Evolutionary conservation across 2,888 invertebrate species (phyloP).

Genomic region (Taphrorychus bicolor): DNA sequence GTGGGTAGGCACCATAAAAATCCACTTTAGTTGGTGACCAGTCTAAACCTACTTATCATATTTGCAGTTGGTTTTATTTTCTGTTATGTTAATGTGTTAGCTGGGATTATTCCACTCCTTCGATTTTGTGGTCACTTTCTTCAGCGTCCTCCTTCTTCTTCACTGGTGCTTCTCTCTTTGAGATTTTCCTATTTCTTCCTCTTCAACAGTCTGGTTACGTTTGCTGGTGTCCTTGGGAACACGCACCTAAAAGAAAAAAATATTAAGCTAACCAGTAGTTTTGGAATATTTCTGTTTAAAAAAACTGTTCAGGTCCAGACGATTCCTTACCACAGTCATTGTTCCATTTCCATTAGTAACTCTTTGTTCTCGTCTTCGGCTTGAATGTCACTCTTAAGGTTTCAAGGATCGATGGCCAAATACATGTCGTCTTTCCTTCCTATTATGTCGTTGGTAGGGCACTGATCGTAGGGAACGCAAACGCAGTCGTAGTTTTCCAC

Average conservation of each 20-base stretch:
- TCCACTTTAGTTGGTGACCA: too few relatives aligned
- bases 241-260: conserved; percentile 49
- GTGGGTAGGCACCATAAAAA: conserved; percentile 5
- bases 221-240: conserved; percentile 59
- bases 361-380: conserved; percentile 67
- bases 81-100: too few relatives aligned
- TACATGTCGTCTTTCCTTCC: conserved; percentile 84
- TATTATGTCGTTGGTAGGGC: conserved; percentile 80
- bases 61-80: too few relatives aligned
- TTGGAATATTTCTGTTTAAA: background rate
- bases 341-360: conserved; percentile 65
- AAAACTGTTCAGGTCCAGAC: background rate
- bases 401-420: conserved; percentile 83
- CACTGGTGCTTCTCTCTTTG: conserved; percentile 68
- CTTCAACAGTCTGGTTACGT: conserved; percentile 47
- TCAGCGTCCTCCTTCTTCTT: conserved; percentile 61
- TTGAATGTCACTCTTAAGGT: conserved; percentile 76
- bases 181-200: conserved; percentile 60
- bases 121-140: conserved; percentile 63
- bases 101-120: too few relatives aligned
- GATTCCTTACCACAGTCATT: conserved; percentile 56
- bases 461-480: conserved; percentile 86
- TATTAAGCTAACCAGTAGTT: background rate
- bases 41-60: background rate
- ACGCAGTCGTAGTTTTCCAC: conserved; percentile 78